Evolutionary conservation across 1,140 invertebrate genomes (phyloP).

Genomic region (Leucophenga varia): DNA sequence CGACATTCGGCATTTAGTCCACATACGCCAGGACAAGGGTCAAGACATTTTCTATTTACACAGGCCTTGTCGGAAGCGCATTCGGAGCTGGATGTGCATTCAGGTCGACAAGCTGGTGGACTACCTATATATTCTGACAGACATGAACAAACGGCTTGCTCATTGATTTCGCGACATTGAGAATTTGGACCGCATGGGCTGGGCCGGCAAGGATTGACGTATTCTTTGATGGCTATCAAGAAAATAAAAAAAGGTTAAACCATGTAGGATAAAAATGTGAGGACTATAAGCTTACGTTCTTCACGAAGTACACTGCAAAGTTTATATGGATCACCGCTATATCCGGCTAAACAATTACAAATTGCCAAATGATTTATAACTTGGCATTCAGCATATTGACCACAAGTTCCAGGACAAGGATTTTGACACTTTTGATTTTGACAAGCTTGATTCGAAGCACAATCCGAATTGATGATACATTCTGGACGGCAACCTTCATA

Average conservation of each 20-base stretch:
- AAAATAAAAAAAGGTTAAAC: not conserved
- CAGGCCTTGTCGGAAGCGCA: conserved; percentile 74
- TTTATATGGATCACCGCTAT: conserved; percentile 74
- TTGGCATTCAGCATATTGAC: conserved; percentile 67
- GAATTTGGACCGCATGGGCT: conserved; percentile 73
- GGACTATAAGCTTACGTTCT: conserved; percentile 59
- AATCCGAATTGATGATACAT: conserved; percentile 75
- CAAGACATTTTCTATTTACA: conserved; percentile 77
- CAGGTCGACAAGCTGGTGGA: conserved; percentile 74
- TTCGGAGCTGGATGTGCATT: conserved; percentile 75
- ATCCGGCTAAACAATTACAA: conserved; percentile 68
- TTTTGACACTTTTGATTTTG: conserved; percentile 76
- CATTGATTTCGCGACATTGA: conserved; percentile 63
- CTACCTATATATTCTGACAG: conserved; percentile 71
- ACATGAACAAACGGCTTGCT: conserved; percentile 74
- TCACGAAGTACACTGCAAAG: conserved; percentile 58
- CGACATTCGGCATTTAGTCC: conserved; percentile 75
- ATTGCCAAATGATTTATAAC: conserved; percentile 73
- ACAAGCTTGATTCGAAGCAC: conserved; percentile 69
- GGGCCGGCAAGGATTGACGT: conserved; percentile 67
- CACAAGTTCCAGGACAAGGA: conserved; percentile 77
- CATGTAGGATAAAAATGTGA: not conserved
- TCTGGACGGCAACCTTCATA: conserved; percentile 74
- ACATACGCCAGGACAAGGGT: conserved; percentile 77
- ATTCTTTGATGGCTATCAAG: conserved; percentile 37